Conservation (phyloP, 2,113 vertebrate genomes). For the Pardalotus punctatus region DNA sequence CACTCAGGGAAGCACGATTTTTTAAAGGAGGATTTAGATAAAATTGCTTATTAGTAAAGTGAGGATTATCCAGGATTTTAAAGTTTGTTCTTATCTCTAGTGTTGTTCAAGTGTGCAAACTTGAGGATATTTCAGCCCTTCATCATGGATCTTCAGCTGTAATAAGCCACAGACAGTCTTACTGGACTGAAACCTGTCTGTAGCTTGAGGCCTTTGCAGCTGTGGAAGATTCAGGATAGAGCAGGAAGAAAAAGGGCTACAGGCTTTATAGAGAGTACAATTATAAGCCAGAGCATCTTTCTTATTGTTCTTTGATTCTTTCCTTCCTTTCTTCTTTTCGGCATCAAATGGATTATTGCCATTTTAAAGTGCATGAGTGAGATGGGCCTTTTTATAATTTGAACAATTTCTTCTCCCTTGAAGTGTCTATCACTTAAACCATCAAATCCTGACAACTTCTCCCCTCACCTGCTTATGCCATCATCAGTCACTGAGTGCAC, state of each 20-base stretch:
- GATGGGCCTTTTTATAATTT: neutral
- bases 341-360: constrained; percentile 10
- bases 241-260: neutral
- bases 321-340: neutral
- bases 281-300: neutral
- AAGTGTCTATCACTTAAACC: constrained; percentile 8
- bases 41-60: constrained; percentile 70
- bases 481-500: neutral
- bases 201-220: neutral
- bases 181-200: neutral
- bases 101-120: constrained; percentile 45
- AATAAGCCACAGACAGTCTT: neutral
- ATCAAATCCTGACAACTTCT: constrained; percentile 31
- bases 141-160: constrained; percentile 9
- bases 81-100: constrained; percentile 70
- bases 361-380: neutral
- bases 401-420: constrained; percentile 14
- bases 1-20: constrained; percentile 24
- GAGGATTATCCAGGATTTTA: constrained; percentile 72
- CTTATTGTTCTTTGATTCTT: neutral
- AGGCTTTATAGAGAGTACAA: neutral
- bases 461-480: neutral
- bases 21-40: constrained; percentile 72
- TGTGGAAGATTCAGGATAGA: neutral
- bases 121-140: constrained; percentile 17